Base-by-base conservation (phyloP, 1,140 invertebrate genomes). In the Epicauta chinensis region DNA sequence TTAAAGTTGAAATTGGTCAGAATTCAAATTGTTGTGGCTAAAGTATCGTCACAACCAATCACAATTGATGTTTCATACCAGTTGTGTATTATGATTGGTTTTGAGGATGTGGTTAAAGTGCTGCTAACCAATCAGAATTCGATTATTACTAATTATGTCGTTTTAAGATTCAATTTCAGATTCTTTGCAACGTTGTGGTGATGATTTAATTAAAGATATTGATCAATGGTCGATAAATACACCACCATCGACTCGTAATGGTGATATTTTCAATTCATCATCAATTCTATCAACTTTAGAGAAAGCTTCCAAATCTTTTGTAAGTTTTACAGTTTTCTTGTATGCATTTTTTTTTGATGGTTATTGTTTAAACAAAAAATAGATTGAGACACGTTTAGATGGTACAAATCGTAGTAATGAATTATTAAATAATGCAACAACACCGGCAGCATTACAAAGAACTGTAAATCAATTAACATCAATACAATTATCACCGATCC, bases 281-380 rank as follows among this genome's bases (percentile, higher is more conserved):
- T 53, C 58, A 3, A 43, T 64, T 31, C 42, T 64, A 31, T 55
- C 61, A 14, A 58, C 56, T 5, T 39, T 61, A 32, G 55, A 62
- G 15, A 62, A 62, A 41, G 53, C 58, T 34, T 60, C 62, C 29
- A 58, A 60, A 53, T 51, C 57, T 36, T 62, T 62, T 55, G 62
- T 63, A 58, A 53, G 59, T 63, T 31, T 37, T 31, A 7, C 23
- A 10, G 12, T 37, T 23, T 23, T 23, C 4, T 23, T 23, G 4
- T 23, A 23, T 23, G 4, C 0, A 23, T 23, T 23, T 23, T 23
- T 23, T 23, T 0, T 5, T 23, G 7, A 32, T 11, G 11, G 11
- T 35, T 11, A 10, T 10, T 35, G 13, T 15, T 53, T 30, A 44
- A 16, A 30, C n/a, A 17, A 13, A 31, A 16, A 13, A 13, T 32